Evolutionary conservation across 2,888 invertebrate species (phyloP), one percentile per base, ranked within the genome.

Genomic region (Lithophane semibrunnea): DNA sequence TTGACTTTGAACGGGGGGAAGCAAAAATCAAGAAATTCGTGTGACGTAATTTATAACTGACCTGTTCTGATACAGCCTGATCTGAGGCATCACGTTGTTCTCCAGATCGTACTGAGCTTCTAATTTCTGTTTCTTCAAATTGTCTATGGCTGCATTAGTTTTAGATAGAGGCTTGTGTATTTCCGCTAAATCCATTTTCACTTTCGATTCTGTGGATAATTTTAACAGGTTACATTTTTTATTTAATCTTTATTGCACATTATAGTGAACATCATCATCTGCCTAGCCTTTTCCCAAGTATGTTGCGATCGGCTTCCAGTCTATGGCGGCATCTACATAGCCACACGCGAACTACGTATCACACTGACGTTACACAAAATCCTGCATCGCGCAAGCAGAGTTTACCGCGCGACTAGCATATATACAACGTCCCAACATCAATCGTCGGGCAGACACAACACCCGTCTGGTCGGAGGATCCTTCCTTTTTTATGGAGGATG

Each of bases 61-160:
- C 95, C 88, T 94, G 80, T 94, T 94, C 80, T 96, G 93, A 83
- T 92, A 93, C 9, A 93, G 82, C 74, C 94, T 90, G 8, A 95
- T 94, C 73, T 95, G 94, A 0, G 95, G 95, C 16, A 79, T 82
- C 1, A 96, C 80, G 68, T 94, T 94, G 65, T 92, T 94, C 12
- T 96, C 95, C 42, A 95, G 84, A 3, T 96, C 94, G 56, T 95
- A 94, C 60, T 95, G 93, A 1, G 96, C 72, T 16, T 94, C 91
- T 1, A 96, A 89, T 60, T 95, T 96, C 83, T 97, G 93, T 72
- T 96, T 95, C 84, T 95, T 97, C 0, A 96, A 78, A 0, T 86
- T 88, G 5, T 95, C 94, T 21, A 97, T 93, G 7, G 94, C 93
- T 0, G 93, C 90, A 77, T 97, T 95, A 3, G 93, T 92, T 56